Base-by-base conservation (phyloP, 23 tunicate genomes). In the Corella eumyota region DNA sequence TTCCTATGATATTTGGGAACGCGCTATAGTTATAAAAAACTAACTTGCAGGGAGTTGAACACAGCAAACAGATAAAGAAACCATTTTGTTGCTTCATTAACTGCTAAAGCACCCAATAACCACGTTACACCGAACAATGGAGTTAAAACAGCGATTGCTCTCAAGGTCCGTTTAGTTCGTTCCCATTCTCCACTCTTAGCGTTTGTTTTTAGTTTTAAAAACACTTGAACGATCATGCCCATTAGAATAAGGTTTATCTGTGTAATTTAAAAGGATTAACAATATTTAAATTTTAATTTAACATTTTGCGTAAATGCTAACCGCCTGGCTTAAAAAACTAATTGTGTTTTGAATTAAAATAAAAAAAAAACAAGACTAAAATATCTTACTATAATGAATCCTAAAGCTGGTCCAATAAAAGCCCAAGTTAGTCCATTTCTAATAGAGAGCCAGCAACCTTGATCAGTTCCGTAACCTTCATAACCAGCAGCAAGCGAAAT, bases 361-460 rank as follows among this genome's bases (percentile, higher is more conserved):
- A 40, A 9, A 40, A 40, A 11, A 9, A 11, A 15, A 40, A 15
- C 15, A 9, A 51, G 20, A 51, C 23, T n/a, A 51, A 51, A 51
- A 38, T 26, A 21, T 25, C 68, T 38, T 31, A 88, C 96, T 72
- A 59, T 15, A 6, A 88, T 78, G 27, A 88, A 67, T 23, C 88
- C 96, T 13, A 78, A 67, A 7, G 96, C 88, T 9, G 96, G 96
- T 34, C 96, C 96, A 47, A 88, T 79, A 55, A 88, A 88, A 3
- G 88, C 96, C 96, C 96, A 88, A 11, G 69, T 68, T 37, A 88
- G 56, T 21, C 96, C 96, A 20, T 73, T 73, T 0, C 68, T 47
- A 6, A 67, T 50, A 27, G 96, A 88, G 36, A 88, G 52, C 96
- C 96, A 88, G 56, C 96, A 88, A 0, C 87, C 88, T 28, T 45